Base-by-base conservation (phyloP, 2,797 vertebrate species). In the Xenopus petersii region DNA sequence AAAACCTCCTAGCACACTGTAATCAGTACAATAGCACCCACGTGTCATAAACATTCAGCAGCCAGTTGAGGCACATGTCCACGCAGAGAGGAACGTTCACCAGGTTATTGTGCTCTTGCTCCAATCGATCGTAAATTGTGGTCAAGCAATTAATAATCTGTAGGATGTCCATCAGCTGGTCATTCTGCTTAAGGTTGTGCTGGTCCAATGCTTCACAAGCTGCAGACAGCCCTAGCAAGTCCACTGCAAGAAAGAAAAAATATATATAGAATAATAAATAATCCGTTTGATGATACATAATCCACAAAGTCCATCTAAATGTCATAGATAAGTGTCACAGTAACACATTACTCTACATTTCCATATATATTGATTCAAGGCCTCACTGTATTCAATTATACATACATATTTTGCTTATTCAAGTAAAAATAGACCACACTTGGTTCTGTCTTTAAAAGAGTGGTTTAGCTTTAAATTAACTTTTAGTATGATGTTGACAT, bases 161-260 rank as follows among this genome's bases (percentile, higher is more conserved):
- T 65, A 96, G 89, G 84, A 97, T 96, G 88, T 99, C 98, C 90
- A 98, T 92, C 4, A 95, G 93, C 88, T 97, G 95, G 88, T 99
- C 98, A 0, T 99, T 99, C 87, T 98, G 96, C 88, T 98, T 98
- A 88, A 99, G 92, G 80, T 91, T 93, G 88, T 98, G 96, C 91
- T 98, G 95, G 82, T 99, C 98, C 80, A 99, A 94, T 81, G 95
- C 95, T 89, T 98, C 97, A 4, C 95, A 97, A 0, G 93, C 95
- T 72, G 89, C 90, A 56, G 95, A 93, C 88, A 99, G 93, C 84
- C 93, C 95, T 84, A 99, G 86, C 70, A 99, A 93, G 90, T 99
- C 97, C 96, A 99, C 98, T 99, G 82, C 55, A 69, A 13, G 67
- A 80, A 67, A 67, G 5, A 24, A 79, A 64, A 68, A 30, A 30